Evolutionary conservation across 2,113 vertebrate genomes (phyloP).

Genomic region (Cathartes aura): DNA sequence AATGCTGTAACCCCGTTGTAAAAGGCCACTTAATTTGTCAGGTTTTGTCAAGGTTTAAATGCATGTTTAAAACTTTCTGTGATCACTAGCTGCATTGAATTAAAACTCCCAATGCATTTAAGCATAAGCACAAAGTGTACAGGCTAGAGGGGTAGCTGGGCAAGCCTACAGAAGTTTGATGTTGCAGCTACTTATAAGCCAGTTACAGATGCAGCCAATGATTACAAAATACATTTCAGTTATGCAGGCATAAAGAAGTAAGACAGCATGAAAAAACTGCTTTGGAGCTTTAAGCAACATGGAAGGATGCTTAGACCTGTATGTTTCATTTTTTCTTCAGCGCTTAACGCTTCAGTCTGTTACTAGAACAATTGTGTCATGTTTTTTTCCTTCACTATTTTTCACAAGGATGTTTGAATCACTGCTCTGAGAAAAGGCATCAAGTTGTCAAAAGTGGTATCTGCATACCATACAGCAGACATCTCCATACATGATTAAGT

Average conservation of each 20-base stretch:
- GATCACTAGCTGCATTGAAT: background rate
- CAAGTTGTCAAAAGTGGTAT: background rate
- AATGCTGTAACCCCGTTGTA: too few relatives aligned
- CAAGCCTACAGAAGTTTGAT: background rate
- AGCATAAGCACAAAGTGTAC: background rate
- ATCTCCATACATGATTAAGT: background rate
- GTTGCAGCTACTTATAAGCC: background rate
- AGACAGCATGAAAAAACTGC: background rate
- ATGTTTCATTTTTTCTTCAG: background rate
- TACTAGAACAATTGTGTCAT: background rate
- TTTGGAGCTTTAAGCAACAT: background rate
- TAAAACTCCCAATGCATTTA: background rate
- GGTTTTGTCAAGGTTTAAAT: background rate
- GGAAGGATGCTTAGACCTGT: background rate
- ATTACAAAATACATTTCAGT: background rate
- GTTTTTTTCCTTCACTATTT: background rate
- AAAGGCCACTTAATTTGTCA: too few relatives aligned
- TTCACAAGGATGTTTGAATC: background rate
- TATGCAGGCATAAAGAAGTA: background rate
- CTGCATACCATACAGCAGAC: background rate
- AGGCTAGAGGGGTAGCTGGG: background rate
- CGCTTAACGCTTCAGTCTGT: fast-evolving
- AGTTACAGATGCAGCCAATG: background rate
- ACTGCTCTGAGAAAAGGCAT: background rate
- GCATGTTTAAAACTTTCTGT: background rate